Evolutionary conservation across 2,888 invertebrate species (phyloP), one percentile per base, ranked within the genome.

Genomic region (Meteorus cinctellus): DNA sequence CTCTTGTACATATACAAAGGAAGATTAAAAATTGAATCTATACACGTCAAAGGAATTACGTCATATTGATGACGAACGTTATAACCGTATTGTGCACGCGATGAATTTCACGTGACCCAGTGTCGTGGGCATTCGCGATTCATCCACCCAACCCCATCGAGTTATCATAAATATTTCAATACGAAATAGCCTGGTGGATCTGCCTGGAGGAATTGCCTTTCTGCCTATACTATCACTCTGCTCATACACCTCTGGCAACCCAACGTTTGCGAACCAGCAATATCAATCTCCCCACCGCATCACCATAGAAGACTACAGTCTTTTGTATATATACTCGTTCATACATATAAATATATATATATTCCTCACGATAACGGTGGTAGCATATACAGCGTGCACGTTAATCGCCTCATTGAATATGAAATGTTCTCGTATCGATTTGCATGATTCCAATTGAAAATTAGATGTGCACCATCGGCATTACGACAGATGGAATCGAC

Each of bases 361-460:
- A 24, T 19, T 1, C 4, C n/a, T 55, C 1, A 55, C 55, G 8
- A 55, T 55, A n/a, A 55, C 19, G n/a, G n/a, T 55, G 4, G 4
- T 5, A 67, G 73, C 65, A 72, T 41, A 51, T 19, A 80, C 82
- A 81, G 79, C 83, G 79, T 83, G 83, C 83, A 85, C 86, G 86
- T 86, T 88, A 88, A 88, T 88, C 88, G 86, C 84, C 86, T 86
- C 86, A 86, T 88, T 87, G 84, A 87, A 88, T 88, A 88, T 86
- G 85, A 87, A 86, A 87, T 83, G 82, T 82, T 59, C 8, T 41
- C 71, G 81, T 82, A 86, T 87, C 82, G 86, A 86, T 86, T 84
- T 82, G 81, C 82, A 83, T 84, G 83, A 86, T 85, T 82, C 75
- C 82, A 79, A 86, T 85, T 84, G 85, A 83, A 85, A 87, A 81